Evolutionary conservation across 1,140 invertebrate genomes (phyloP).

Genomic region (Caerostris darwini): DNA sequence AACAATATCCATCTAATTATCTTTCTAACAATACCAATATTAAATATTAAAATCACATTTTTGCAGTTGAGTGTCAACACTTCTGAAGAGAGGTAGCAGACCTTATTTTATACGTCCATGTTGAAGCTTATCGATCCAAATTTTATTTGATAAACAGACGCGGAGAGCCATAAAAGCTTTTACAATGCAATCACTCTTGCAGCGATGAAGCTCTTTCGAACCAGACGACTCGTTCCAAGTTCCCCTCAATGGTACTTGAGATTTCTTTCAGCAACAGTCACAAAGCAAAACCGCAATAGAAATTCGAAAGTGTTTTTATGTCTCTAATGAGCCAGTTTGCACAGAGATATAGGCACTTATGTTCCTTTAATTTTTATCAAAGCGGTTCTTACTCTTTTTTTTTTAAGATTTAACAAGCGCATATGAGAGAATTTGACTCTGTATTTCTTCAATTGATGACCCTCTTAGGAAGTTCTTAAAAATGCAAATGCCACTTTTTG

Average conservation of each 20-base stretch:
- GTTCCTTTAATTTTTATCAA: too few species aligned
- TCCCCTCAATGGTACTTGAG: background rate
- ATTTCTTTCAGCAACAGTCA: background rate
- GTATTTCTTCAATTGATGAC: too few species aligned
- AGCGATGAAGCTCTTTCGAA: background rate
- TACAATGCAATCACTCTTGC: background rate
- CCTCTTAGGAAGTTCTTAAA: too few species aligned
- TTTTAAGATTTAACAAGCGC: too few species aligned
- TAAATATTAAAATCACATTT: background rate
- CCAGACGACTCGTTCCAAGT: background rate
- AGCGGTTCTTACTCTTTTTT: too few species aligned
- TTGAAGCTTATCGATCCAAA: background rate
- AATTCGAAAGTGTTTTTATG: background rate
- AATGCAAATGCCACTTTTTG: too few species aligned
- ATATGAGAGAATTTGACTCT: too few species aligned
- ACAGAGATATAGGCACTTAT: background rate
- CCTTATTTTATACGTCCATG: background rate
- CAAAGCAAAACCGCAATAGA: background rate
- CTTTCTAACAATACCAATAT: background rate
- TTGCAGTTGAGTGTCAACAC: background rate
- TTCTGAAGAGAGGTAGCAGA: too few species aligned
- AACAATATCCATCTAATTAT: too few species aligned
- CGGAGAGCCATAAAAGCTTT: background rate
- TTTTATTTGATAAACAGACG: background rate
- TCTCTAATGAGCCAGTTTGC: background rate